Conservation (phyloP, 2,888 invertebrate genomes). For the Drosophila yooni region DNA sequence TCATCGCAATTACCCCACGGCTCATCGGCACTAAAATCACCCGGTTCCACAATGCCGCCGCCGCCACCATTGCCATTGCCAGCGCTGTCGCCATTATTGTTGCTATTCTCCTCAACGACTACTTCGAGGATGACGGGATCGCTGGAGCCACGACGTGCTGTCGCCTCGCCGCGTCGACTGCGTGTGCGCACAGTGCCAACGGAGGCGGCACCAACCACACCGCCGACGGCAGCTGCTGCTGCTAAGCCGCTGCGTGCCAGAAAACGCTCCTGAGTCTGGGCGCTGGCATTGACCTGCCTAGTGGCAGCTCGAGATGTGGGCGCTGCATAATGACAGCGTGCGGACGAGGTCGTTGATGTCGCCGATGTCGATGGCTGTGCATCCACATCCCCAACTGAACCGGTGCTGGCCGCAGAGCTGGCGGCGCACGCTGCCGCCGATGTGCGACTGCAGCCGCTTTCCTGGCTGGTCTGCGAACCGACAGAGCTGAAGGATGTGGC, state of each 20-base stretch:
- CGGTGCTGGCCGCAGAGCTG: conserved; percentile 36
- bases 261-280: conserved; percentile 82
- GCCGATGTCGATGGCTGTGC: conserved; percentile 82
- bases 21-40: conserved; percentile 76
- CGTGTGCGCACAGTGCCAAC: conserved; percentile 26
- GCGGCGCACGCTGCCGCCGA: conserved; percentile 40
- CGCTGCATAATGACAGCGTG: conserved; percentile 83
- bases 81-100: conserved; percentile 20
- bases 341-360: conserved; percentile 51
- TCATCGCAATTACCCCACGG: conserved; percentile 85
- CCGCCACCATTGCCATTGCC: conserved; percentile 19
- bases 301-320: conserved; percentile 52
- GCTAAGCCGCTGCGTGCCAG: conserved; percentile 54
- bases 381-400: conserved; percentile 60
- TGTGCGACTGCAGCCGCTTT: conserved; percentile 81
- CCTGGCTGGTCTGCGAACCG: conserved; percentile 63
- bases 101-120: conserved; percentile 58
- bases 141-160: conserved; percentile 46
- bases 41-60: conserved; percentile 50
- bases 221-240: conserved; percentile 5
- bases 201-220: not conserved
- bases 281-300: conserved; percentile 83
- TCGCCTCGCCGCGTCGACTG: conserved; percentile 30
- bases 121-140: conserved; percentile 62
- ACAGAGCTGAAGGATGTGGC: conserved; percentile 57